These are phyloP conservation scores for Perodicticus potto DNA, from an alignment of 2,797 vertebrate genomes.

Conservation along the genomic window DNA sequence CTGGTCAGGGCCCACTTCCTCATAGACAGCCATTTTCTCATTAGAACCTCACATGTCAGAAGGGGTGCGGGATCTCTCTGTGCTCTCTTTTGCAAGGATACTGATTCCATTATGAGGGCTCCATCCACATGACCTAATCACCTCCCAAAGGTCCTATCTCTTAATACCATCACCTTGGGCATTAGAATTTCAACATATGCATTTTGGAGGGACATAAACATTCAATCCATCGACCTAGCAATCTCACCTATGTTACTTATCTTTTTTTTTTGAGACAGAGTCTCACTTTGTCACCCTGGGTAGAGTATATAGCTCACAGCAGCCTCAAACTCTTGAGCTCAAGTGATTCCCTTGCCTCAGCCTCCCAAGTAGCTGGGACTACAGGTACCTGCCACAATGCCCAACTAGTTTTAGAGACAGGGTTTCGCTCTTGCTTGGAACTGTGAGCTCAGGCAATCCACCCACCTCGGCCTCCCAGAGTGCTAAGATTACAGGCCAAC, in stretches of 20 bases:
- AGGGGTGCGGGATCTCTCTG: not conserved
- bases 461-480: too few relatives aligned
- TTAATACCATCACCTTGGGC: not conserved
- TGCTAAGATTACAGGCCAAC: too few relatives aligned
- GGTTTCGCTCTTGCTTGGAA: too few relatives aligned
- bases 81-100: not conserved
- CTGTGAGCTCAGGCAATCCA: too few relatives aligned
- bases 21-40: not conserved
- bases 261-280: not conserved
- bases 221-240: not conserved
- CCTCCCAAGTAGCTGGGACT: too few relatives aligned
- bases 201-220: not conserved
- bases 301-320: too few relatives aligned
- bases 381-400: too few relatives aligned
- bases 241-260: not conserved
- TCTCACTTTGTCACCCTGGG: too few relatives aligned
- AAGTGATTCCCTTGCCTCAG: too few relatives aligned
- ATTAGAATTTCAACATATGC: not conserved
- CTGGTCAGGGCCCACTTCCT: not conserved
- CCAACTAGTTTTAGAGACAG: too few relatives aligned
- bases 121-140: not conserved
- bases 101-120: not conserved
- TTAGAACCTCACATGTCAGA: not conserved
- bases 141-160: not conserved
- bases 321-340: too few relatives aligned